Percentiles rank a stretch among this genome's conserved stretches.
phyloP scores from a whole-genome alignment of 2,113 vertebrate genomes.

The Phylloscopus trochiloides region DNA sequence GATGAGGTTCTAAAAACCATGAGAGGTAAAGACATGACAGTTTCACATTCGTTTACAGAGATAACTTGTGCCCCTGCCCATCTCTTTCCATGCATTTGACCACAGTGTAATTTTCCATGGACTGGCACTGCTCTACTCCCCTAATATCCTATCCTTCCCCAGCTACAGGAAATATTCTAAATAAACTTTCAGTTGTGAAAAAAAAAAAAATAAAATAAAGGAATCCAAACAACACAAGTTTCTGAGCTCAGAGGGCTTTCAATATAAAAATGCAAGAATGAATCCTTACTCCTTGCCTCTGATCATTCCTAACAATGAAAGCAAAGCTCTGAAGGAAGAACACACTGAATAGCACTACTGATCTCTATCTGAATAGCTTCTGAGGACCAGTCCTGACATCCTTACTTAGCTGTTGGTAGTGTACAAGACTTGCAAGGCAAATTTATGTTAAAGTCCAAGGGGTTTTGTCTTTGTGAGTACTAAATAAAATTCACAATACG shows the following conservation, averaged over 20 bases:
- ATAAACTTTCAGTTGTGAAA: not conserved
- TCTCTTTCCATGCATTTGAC: not conserved
- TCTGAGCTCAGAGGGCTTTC: not conserved
- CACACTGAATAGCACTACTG: not conserved
- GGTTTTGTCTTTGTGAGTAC: not conserved
- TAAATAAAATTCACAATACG: not conserved
- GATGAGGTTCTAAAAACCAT: not conserved
- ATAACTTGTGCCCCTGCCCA: not conserved
- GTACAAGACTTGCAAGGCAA: not conserved
- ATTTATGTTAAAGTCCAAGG: not conserved
- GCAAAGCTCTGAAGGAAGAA: not conserved
- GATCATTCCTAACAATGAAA: not conserved
- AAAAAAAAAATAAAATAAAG: not conserved
- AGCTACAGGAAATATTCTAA: not conserved
- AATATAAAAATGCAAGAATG: not conserved
- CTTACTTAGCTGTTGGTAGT: not conserved
- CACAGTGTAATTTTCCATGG: not conserved
- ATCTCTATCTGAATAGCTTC: not conserved
- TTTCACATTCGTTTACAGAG: not conserved
- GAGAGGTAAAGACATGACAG: not conserved
- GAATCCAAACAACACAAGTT: not conserved
- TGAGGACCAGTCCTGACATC: not conserved
- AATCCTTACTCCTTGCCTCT: not conserved
- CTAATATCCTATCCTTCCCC: not conserved
- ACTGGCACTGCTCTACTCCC: not conserved